Conservation (phyloP, 2,797 vertebrate genomes). For the Notamacropus eugenii region DNA sequence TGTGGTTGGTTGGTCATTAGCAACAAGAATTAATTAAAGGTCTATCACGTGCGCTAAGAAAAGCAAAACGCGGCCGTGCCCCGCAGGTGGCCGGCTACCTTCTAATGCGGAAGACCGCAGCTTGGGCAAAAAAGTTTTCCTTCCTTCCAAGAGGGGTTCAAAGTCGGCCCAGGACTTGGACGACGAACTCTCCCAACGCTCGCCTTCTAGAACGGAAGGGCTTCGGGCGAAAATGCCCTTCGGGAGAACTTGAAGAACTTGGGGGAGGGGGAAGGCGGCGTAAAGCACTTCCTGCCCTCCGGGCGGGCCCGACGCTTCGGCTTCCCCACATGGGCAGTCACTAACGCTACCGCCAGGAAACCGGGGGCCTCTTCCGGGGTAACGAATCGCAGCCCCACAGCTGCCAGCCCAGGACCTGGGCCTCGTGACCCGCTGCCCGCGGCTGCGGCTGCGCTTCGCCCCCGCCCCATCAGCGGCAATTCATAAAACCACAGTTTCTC, state of each 20-base stretch:
- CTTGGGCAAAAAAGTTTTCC: background rate
- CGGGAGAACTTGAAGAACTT: background rate
- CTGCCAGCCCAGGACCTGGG: background rate
- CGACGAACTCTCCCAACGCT: rapidly evolving
- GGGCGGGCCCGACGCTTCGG: background rate
- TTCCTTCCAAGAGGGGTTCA: background rate
- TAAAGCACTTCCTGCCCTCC: background rate
- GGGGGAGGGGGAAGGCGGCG: background rate
- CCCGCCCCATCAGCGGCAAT: background rate
- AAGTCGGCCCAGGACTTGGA: too few relatives aligned
- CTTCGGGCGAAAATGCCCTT: background rate
- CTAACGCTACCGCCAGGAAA: background rate
- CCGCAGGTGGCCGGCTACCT: background rate
- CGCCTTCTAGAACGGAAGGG: background rate
- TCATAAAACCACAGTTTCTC: background rate
- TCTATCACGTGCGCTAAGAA: background rate
- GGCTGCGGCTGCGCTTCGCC: rapidly evolving
- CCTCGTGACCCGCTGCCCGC: background rate
- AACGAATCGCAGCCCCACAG: background rate
- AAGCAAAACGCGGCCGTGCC: background rate
- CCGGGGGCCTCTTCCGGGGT: rapidly evolving
- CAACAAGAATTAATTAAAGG: background rate
- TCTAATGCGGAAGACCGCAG: too few relatives aligned
- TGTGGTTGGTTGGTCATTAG: background rate
- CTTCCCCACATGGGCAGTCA: background rate